Conservation (phyloP, 2,797 vertebrate species). For the Hephaestus fuliginosus region DNA sequence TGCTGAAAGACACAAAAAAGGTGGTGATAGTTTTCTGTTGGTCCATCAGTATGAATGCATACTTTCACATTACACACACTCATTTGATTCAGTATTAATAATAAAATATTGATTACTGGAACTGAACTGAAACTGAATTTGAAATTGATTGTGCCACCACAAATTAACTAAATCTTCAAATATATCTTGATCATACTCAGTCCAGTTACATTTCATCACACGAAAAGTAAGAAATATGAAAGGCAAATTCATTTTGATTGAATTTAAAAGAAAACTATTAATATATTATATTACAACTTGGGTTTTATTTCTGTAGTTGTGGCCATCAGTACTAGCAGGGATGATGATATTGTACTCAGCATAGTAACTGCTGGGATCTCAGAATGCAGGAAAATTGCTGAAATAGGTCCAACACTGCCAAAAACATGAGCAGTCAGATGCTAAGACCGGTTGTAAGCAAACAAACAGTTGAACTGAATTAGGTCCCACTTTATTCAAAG, state of each 20-base stretch:
- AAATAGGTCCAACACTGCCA: neutral
- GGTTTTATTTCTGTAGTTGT: neutral
- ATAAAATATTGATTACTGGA: slow-evolving; percentile 12
- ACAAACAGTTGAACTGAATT: neutral
- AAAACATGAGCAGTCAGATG: neutral
- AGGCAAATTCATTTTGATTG: neutral
- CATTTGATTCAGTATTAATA: slow-evolving; percentile 6
- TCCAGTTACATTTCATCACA: neutral
- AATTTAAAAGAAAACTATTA: neutral
- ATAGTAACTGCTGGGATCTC: neutral
- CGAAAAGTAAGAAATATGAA: neutral
- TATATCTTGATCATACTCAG: slow-evolving; percentile 14
- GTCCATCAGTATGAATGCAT: neutral
- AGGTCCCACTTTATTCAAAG: neutral
- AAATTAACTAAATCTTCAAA: slow-evolving; percentile 3
- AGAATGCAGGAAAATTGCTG: neutral
- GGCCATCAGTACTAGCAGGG: neutral
- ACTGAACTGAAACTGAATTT: slow-evolving; percentile 2
- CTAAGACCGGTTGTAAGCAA: neutral
- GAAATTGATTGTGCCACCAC: slow-evolving; percentile 15
- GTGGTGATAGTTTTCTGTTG: neutral
- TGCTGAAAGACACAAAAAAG: neutral
- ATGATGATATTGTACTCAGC: neutral
- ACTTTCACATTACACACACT: neutral
- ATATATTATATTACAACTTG: neutral